A percentile compares a stretch with the other conserved stretches of the same genome.
Conservation (phyloP, 2,888 invertebrate genomes). For the Elmis aenea region DNA sequence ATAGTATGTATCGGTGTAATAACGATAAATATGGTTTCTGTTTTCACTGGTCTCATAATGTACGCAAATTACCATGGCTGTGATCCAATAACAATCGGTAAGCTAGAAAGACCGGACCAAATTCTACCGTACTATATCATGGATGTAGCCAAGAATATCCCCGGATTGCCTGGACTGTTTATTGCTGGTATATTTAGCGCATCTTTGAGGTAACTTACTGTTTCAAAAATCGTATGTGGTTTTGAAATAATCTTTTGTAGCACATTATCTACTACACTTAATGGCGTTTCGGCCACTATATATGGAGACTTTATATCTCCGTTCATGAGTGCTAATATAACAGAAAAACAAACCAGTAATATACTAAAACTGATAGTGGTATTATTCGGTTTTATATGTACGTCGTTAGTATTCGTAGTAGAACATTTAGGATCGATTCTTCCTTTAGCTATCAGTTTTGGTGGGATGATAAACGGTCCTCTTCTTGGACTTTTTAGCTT, state of each 20-base stretch:
- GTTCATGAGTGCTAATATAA: slow-evolving; percentile 48
- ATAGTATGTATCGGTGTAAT: slow-evolving; percentile 47
- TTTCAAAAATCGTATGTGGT: too few species aligned
- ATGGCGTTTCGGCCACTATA: slow-evolving; percentile 55
- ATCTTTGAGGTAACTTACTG: slow-evolving; percentile 61
- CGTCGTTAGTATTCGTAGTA: slow-evolving; percentile 60
- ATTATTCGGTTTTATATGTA: slow-evolving; percentile 60
- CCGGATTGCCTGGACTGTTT: slow-evolving; percentile 70
- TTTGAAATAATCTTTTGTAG: too few species aligned
- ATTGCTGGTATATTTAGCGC: slow-evolving; percentile 71
- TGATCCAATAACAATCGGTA: slow-evolving; percentile 58
- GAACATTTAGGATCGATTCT: slow-evolving; percentile 59
- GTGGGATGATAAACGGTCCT: slow-evolving; percentile 61
- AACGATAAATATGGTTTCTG: slow-evolving; percentile 53
- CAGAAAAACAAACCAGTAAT: slow-evolving; percentile 50
- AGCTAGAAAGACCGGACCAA: slow-evolving; percentile 54
- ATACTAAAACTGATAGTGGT: slow-evolving; percentile 53
- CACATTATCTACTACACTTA: slow-evolving; percentile 27
- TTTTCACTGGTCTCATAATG: slow-evolving; percentile 56
- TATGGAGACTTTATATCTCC: slow-evolving; percentile 58
- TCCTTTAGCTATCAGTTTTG: slow-evolving; percentile 58
- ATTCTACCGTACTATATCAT: slow-evolving; percentile 66
- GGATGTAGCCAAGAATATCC: slow-evolving; percentile 60
- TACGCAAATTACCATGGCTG: slow-evolving; percentile 62
- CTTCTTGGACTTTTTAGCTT: slow-evolving; percentile 62